Conservation (phyloP, 92 coral and sea anemone species). For the Umimayanthus kanabou region DNA sequence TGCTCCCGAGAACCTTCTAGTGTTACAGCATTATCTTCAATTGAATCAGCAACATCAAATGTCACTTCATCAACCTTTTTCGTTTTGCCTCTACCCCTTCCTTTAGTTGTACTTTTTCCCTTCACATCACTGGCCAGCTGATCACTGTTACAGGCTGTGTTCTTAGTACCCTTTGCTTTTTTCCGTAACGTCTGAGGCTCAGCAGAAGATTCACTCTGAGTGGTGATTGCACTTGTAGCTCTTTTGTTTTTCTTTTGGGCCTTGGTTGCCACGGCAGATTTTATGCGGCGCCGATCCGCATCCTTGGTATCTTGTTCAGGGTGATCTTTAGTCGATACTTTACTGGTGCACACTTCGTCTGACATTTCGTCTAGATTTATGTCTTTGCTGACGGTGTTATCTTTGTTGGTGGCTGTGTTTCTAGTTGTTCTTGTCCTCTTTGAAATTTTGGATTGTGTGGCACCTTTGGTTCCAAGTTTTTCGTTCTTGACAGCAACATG, state of each 20-base stretch:
- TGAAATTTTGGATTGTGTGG: background rate
- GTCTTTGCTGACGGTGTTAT: background rate
- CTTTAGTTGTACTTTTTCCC: background rate
- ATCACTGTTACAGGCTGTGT: background rate
- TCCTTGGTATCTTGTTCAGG: background rate
- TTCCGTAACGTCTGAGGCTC: background rate
- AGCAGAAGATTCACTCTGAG: background rate
- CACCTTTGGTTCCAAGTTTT: background rate
- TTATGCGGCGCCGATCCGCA: background rate
- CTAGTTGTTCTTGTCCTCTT: conserved; percentile 7
- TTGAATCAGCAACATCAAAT: background rate
- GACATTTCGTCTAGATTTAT: background rate
- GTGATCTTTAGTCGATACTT: background rate
- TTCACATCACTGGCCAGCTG: background rate
- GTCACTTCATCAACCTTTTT: background rate
- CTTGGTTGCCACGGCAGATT: background rate
- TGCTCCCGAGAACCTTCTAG: background rate
- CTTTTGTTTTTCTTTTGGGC: background rate
- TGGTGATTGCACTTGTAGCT: background rate
- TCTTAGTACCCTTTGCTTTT: background rate
- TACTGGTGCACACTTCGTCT: background rate
- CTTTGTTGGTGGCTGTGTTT: background rate
- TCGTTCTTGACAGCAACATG: background rate
- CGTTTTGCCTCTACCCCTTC: conserved; percentile 5
- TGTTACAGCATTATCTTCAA: background rate